These are phyloP conservation scores for Philopedon plagiatum DNA, from an alignment of 2,888 invertebrate species.

Conservation along the genomic window DNA sequence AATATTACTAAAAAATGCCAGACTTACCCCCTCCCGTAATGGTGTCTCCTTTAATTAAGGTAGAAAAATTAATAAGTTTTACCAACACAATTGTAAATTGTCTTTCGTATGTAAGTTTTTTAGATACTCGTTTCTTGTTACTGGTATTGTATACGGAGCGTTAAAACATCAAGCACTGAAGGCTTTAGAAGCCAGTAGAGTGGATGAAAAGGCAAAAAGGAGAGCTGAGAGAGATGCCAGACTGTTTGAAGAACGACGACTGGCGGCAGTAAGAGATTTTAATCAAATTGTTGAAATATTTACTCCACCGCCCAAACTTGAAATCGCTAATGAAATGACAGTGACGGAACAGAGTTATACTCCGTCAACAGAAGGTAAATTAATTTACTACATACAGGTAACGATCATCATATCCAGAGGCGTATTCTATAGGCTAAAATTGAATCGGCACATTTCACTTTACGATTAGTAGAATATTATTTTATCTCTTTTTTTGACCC, in stretches of 20 bases:
- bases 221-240: constrained; percentile 15
- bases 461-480: too few species aligned
- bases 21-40: constrained; percentile 41
- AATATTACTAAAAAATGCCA: constrained; percentile 20
- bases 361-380: background rate
- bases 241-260: constrained; percentile 35
- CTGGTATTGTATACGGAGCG: constrained; percentile 40
- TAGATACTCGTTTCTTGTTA: constrained; percentile 41
- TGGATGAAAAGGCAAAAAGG: constrained; percentile 28
- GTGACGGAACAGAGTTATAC: background rate
- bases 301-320: constrained; percentile 27
- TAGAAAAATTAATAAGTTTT: background rate
- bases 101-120: constrained; percentile 34
- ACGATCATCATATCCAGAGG: too few species aligned
- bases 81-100: background rate
- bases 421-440: too few species aligned
- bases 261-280: constrained; percentile 43
- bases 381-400: too few species aligned
- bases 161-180: constrained; percentile 20
- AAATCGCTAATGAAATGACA: background rate
- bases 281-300: constrained; percentile 45
- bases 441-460: too few species aligned
- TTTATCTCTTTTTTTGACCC: too few species aligned
- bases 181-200: constrained; percentile 30
- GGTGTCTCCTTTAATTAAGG: constrained; percentile 42